Evolutionary conservation across 2,888 invertebrate genomes (phyloP), one percentile per base, ranked within the genome.

Genomic region (Aleiodes testaceus): DNA sequence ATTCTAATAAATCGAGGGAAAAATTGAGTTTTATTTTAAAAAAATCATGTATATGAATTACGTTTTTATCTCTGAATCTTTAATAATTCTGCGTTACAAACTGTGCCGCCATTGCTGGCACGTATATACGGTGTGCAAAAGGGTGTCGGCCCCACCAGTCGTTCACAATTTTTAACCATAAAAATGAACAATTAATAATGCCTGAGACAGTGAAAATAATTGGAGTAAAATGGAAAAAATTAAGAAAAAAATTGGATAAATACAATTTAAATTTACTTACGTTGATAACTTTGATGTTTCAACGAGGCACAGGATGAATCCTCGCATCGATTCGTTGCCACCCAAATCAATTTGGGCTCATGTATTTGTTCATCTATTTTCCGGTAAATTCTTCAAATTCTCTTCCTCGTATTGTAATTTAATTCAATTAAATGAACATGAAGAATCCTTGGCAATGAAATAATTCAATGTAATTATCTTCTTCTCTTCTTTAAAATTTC

Each of bases 211-310:
- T 9, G 14, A 59, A 22, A n/a, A 59, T 36, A 14, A 26, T 36
- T 26, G 26, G 3, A 59, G 4, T 11, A 59, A 59, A 14, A 12
- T 2, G n/a, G 3, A 59, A 22, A 36, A n/a, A n/a, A n/a, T n/a
- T n/a, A n/a, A 22, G 3, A 18, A 44, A 1, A 3, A 44, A 61
- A 16, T 18, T 4, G 12, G 9, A 44, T 36, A 36, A 36, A 36
- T 9, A 9, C 0, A 36, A 36, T 36, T 36, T 67, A 26, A 74
- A 66, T 52, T 69, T 82, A 84, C 83, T 84, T 74, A 84, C 83
- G 79, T 83, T 36, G 36, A 36, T 36, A 36, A 36, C 36, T 36
- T 36, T 36, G 36, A 36, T 36, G 36, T 36, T 36, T 36, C 36
- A 36, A 36, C 36, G 36, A 36, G 36, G 36, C 36, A 36, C 4